Evolutionary conservation across 92 coral and sea anemone genomes (phyloP), one percentile per base, ranked within the genome.

Genomic region (Zoanthus sansibaricus): DNA sequence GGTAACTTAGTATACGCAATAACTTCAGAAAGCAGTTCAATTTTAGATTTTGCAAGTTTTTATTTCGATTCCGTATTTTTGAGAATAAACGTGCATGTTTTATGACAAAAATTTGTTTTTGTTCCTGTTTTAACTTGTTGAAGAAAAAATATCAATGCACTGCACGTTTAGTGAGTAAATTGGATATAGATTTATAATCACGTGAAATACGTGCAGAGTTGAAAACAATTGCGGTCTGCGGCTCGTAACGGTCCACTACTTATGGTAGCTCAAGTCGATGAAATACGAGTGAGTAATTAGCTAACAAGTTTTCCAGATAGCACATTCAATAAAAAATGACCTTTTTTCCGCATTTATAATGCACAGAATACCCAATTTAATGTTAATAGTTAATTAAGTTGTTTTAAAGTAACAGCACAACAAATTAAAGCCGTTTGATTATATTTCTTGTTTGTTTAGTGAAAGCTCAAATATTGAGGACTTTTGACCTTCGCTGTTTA

Each of bases 401-500:
- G 21, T 61, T 61, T 62, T 25, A 25, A 62, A 62, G 0, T 18
- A n/a, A 62, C n/a, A 62, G 69, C 1, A 62, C n/a, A 62, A 31
- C 10, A 16, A 17, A 62, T 17, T 18, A 17, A 62, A 5, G 1
- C 10, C 9, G 30, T n/a, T 4, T 17, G 1, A 5, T 62, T 62
- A 62, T 16, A 16, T 62, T 16, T 21, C n/a, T 62, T 18, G 25
- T 62, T 7, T 62, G 69, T 62, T 62, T 62, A 0, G 30, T 62
- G 0, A 21, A 17, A 62, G 25, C 30, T 62, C 69, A 62, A 62
- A 62, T 4, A 16, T 62, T 62, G 20, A 9, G 1, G 18, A 17
- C 17, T 17, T 62, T 62, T 58, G 69, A 62, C 69, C 69, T 62
- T 62, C 69, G 69, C 10, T 62, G 69, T 62, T 62, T 62, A 62